These are phyloP conservation scores for Bacillus rossius DNA, from an alignment of 1,140 invertebrate genomes.

Conservation along the genomic window DNA sequence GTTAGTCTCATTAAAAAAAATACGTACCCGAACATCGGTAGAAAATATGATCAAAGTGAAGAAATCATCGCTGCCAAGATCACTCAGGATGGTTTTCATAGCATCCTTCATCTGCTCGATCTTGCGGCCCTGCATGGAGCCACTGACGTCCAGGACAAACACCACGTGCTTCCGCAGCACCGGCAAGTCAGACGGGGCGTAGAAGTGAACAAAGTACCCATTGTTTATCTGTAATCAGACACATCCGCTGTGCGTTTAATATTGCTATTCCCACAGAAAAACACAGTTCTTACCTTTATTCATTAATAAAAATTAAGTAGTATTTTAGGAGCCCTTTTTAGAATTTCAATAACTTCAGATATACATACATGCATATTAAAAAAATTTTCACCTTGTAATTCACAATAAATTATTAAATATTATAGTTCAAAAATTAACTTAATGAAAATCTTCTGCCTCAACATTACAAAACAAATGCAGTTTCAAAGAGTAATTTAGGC, in stretches of 20 bases:
- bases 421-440: too few species aligned
- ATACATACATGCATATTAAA: too few species aligned
- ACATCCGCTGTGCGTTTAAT: not conserved
- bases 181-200: constrained; percentile 53
- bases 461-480: too few species aligned
- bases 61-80: constrained; percentile 54
- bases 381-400: too few species aligned
- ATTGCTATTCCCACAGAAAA: not conserved
- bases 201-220: constrained; percentile 74
- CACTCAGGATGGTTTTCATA: constrained; percentile 57
- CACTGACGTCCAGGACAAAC: constrained; percentile 64
- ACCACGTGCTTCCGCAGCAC: constrained; percentile 61
- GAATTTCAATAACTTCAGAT: not conserved
- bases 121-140: constrained; percentile 61
- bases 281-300: not conserved
- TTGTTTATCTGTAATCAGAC: constrained; percentile 51
- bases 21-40: constrained; percentile 43
- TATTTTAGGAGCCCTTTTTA: not conserved
- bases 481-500: too few species aligned
- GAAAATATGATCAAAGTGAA: constrained; percentile 62
- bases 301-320: not conserved
- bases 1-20: too few species aligned
- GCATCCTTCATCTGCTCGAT: constrained; percentile 58
- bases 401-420: too few species aligned
- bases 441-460: too few species aligned